Base-by-base conservation (phyloP, 2,113 vertebrate genomes). In the Microtus richardsoni region DNA sequence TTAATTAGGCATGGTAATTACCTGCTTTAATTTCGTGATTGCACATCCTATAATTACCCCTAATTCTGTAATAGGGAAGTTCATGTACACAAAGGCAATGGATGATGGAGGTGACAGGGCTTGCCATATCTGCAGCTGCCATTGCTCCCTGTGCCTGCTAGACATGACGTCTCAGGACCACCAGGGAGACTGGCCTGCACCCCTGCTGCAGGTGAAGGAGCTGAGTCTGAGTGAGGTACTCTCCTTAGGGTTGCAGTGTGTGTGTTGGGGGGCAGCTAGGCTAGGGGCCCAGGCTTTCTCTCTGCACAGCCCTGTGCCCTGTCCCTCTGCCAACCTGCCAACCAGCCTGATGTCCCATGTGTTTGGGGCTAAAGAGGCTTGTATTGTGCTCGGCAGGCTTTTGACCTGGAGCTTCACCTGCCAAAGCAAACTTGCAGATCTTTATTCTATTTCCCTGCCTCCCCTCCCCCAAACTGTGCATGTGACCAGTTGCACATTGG, bases 1-100 rank as follows among this genome's bases (percentile, higher is more conserved):
- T 97, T 98, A 96, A 97, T 98, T 97, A 97, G 87, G 91, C 92
- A 93, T 95, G 93, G 74, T 98, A 97, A 97, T 98, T 97, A 97
- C 97, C 97, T 98, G 96, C 94, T 97, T 95, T 98, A 97, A 97
- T 97, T 98, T 91, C 14, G 1, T 97, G 97, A 97, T 95, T 97
- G 92, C 97, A 91, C 87, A 95, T 89, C 92, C 96, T 96, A 80
- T 97, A 98, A 98, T 98, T 97, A 95, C 30, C 86, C 96, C 95
- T 97, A 97, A 97, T 96, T 97, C 95, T 95, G 41, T 98, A 97
- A 97, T 97, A 83, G 89, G 89, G 88, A 95, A 91, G 93, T 96
- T 96, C 96, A 64, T 92, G 95, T 96, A 94, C 97, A 97, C 97
- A 97, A 96, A 97, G 93, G 92, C 94, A 75, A 64, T 39, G 14